These are phyloP conservation scores for Proteles cristata DNA, from an alignment of 2,113 vertebrate genomes.

Conservation along the genomic window DNA sequence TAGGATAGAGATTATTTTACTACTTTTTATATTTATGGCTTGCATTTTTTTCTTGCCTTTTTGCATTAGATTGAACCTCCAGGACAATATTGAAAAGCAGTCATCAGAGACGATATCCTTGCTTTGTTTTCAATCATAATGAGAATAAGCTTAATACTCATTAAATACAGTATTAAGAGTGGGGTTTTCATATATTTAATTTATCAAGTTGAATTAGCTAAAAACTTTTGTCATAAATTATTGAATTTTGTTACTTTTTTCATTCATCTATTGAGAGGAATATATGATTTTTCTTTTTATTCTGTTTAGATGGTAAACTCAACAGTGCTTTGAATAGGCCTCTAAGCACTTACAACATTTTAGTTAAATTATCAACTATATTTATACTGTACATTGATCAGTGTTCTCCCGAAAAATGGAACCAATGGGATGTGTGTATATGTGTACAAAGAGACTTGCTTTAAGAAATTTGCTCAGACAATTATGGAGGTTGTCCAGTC, in stretches of 20 bases:
- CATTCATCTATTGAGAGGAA: not conserved
- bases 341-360: not conserved
- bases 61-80: not conserved
- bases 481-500: not conserved
- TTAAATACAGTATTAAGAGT: not conserved
- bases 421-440: not conserved
- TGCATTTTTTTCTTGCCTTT: not conserved
- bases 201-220: not conserved
- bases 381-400: not conserved
- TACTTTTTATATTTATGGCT: not conserved
- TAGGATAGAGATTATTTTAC: not conserved
- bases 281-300: not conserved
- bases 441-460: not conserved
- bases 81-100: not conserved
- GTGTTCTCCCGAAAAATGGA: not conserved
- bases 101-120: not conserved
- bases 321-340: not conserved
- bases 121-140: not conserved
- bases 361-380: not conserved
- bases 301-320: not conserved
- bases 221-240: not conserved
- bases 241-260: not conserved
- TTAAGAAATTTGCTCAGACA: not conserved
- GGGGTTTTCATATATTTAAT: not conserved
- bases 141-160: not conserved